Conservation (phyloP, 1,140 invertebrate genomes). For the Pomacea maculata region DNA sequence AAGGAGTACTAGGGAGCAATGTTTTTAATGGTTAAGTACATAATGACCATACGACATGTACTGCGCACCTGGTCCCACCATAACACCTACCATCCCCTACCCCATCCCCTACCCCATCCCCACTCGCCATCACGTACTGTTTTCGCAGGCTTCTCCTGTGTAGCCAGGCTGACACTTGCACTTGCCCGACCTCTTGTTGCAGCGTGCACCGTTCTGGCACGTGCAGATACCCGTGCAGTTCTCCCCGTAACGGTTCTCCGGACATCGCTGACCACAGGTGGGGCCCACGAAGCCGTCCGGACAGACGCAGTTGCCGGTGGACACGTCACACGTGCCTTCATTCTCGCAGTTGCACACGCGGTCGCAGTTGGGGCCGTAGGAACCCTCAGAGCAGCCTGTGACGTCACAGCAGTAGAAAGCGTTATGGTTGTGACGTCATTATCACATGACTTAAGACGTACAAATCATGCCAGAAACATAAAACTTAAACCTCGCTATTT, state of each 20-base stretch:
- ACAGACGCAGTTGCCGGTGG: constrained; percentile 48
- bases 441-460: neutral
- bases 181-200: constrained; percentile 75
- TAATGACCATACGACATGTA: no score
- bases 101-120: neutral
- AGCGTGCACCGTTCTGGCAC: constrained; percentile 60
- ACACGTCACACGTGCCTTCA: constrained; percentile 64
- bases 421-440: no score
- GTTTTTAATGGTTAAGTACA: no score
- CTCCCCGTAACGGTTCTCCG: constrained; percentile 48
- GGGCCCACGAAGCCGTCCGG: constrained; percentile 48
- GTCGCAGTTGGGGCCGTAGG: constrained; percentile 53
- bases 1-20: no score
- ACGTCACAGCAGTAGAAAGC: neutral
- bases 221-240: constrained; percentile 54
- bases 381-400: constrained; percentile 48
- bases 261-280: constrained; percentile 48
- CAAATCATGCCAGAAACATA: neutral
- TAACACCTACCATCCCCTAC: no score
- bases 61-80: no score
- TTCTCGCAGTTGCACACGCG: constrained; percentile 57
- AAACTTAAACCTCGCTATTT: no score
- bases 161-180: constrained; percentile 86
- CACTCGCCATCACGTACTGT: constrained; percentile 57
- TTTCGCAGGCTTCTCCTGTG: constrained; percentile 76